A percentile compares a stretch with the other conserved stretches of the same genome.
phyloP scores from a whole-genome alignment of 2,797 vertebrate species.

The Tinamus major region DNA sequence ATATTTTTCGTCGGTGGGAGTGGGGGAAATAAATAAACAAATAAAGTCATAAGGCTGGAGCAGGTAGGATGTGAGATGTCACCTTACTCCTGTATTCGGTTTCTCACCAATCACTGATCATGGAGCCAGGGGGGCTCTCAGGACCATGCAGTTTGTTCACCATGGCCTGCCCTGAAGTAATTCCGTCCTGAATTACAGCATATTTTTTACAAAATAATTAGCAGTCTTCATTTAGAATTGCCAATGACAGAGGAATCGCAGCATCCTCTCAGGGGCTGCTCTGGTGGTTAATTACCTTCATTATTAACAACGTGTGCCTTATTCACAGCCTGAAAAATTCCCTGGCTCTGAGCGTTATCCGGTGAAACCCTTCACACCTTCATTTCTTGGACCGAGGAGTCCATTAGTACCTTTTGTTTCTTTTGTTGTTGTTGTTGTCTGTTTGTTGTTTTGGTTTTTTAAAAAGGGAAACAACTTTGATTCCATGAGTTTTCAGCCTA shows the following conservation, averaged over 20 bases:
- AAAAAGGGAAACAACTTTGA: neutral
- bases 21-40: rapidly evolving
- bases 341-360: neutral
- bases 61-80: neutral
- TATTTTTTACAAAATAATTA: neutral
- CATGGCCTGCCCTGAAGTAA: neutral
- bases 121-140: rapidly evolving
- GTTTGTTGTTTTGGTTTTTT: neutral
- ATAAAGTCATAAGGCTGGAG: neutral
- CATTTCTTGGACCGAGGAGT: neutral
- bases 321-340: neutral
- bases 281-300: conserved; percentile 17
- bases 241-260: neutral
- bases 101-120: neutral
- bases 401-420: neutral
- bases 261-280: neutral
- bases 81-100: neutral
- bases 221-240: neutral
- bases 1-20: neutral
- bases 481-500: neutral
- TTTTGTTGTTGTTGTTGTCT: too few species aligned
- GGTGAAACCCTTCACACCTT: neutral
- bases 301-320: neutral
- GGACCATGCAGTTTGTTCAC: rapidly evolving
- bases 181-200: neutral